phyloP scores from a whole-genome alignment of 2,797 vertebrate genomes.

The Cuculus canorus region DNA sequence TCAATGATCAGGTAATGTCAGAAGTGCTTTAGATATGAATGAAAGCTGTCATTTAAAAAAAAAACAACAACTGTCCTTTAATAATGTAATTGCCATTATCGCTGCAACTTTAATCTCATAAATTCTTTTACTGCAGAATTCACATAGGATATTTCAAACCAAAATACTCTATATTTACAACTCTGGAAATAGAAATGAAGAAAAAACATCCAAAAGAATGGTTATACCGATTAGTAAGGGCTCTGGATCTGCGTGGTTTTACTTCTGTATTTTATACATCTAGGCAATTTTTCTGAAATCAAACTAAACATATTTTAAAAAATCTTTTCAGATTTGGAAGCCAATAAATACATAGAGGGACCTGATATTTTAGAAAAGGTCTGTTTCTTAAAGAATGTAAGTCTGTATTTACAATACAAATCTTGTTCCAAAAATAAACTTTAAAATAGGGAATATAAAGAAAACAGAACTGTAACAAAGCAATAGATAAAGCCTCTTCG shows the following conservation, averaged over 20 bases:
- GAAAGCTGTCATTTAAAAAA: background rate
- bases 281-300: conserved; percentile 22
- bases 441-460: background rate
- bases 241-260: conserved; percentile 11
- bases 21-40: background rate
- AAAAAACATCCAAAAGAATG: conserved; percentile 15
- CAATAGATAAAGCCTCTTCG: background rate
- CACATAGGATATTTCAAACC: background rate
- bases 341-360: background rate
- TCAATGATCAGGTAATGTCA: background rate
- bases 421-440: background rate
- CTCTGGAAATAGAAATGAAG: background rate
- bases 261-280: background rate
- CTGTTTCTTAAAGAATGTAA: background rate
- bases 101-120: background rate
- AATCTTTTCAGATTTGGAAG: background rate
- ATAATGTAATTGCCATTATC: background rate
- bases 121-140: background rate
- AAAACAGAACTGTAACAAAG: background rate
- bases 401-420: background rate
- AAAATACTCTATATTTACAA: conserved; percentile 15
- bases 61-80: background rate
- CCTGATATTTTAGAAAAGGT: background rate
- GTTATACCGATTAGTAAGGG: conserved; percentile 11
- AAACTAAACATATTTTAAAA: background rate